Evolutionary conservation across 2,888 invertebrate genomes (phyloP).

Genomic region (Tridacna crocea): DNA sequence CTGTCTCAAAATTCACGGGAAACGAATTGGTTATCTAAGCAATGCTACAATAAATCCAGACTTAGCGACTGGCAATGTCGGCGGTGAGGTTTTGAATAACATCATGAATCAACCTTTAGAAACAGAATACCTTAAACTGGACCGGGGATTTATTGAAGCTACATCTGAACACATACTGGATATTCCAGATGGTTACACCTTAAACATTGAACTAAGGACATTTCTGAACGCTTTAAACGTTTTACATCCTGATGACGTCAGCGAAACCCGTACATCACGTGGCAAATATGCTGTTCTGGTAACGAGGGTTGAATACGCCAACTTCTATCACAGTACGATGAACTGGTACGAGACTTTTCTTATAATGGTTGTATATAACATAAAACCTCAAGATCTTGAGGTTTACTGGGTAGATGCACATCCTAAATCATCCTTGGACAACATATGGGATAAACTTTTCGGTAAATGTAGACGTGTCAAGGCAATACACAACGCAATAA

Average conservation of each 20-base stretch:
- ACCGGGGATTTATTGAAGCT: constrained; percentile 37
- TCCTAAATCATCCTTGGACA: constrained; percentile 78
- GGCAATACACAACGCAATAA: constrained; percentile 64
- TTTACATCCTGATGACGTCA: not conserved
- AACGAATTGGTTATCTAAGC: constrained; percentile 35
- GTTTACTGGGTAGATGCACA: constrained; percentile 81
- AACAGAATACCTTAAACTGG: constrained; percentile 29
- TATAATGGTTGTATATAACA: constrained; percentile 70
- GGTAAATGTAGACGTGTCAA: constrained; percentile 72
- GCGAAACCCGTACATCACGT: not conserved
- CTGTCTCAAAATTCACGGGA: constrained; percentile 42
- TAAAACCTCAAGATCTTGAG: constrained; percentile 70
- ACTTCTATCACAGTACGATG: constrained; percentile 80
- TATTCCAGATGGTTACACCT: not conserved
- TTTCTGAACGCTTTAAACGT: constrained; percentile 26
- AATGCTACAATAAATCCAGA: constrained; percentile 47
- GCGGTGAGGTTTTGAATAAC: constrained; percentile 46
- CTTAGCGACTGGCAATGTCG: constrained; percentile 38
- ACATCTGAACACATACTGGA: constrained; percentile 11
- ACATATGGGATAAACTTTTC: constrained; percentile 78
- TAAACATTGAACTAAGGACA: constrained; percentile 28
- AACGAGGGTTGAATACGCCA: constrained; percentile 79
- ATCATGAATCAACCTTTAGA: constrained; percentile 45
- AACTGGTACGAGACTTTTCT: constrained; percentile 80
- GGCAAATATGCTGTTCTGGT: constrained; percentile 67